Conservation (phyloP, 2,113 vertebrate species). For the Apteryx owenii region DNA sequence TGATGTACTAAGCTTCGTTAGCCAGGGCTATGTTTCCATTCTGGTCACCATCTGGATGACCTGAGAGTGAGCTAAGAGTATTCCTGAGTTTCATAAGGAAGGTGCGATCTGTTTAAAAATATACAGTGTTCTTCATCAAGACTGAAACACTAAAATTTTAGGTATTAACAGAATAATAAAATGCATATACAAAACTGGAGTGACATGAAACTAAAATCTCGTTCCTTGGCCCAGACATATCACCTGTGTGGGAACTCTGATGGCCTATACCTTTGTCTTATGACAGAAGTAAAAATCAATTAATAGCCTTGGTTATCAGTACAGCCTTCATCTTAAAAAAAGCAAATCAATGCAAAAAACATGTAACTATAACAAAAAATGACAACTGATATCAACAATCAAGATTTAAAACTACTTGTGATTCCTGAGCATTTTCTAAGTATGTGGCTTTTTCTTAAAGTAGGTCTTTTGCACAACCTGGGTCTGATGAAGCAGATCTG, state of each 20-base stretch:
- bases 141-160: not conserved
- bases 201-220: not conserved
- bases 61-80: not conserved
- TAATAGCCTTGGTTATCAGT: not conserved
- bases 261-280: not conserved
- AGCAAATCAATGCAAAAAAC: not conserved
- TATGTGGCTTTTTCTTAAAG: not conserved
- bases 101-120: not conserved
- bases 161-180: not conserved
- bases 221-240: not conserved
- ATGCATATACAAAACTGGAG: not conserved
- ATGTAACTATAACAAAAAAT: fast-evolving
- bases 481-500: not conserved
- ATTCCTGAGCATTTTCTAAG: not conserved
- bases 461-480: not conserved
- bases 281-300: not conserved
- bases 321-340: not conserved
- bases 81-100: not conserved
- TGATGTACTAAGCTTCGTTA: not conserved
- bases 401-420: not conserved
- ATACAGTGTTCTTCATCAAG: not conserved
- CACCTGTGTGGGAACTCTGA: not conserved
- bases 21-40: not conserved
- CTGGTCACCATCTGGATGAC: not conserved
- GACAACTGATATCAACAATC: not conserved